A percentile compares a stretch with the other conserved stretches of the same genome.
Conservation (phyloP, 2,888 invertebrate genomes). For the Quadriops clusia region DNA sequence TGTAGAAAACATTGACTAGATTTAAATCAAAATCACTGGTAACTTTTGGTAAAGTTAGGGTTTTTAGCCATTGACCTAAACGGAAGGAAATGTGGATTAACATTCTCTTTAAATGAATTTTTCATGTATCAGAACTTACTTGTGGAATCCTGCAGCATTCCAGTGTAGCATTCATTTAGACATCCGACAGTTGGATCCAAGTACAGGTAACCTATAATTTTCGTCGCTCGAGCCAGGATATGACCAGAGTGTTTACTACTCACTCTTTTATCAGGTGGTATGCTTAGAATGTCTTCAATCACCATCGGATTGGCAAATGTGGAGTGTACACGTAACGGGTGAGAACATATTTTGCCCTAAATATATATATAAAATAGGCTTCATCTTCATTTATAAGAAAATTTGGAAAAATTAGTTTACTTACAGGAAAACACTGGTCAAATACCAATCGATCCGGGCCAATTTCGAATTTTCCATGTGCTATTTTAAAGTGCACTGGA, state of each 20-base stretch:
- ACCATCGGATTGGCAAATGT: constrained; percentile 71
- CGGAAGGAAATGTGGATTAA: constrained; percentile 1
- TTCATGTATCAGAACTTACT: constrained; percentile 38
- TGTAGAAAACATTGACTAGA: constrained; percentile 49
- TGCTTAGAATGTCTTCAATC: constrained; percentile 52
- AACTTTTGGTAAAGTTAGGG: constrained; percentile 49
- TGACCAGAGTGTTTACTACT: constrained; percentile 39
- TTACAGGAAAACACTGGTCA: constrained; percentile 71
- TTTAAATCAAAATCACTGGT: constrained; percentile 59
- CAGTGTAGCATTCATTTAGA: constrained; percentile 63
- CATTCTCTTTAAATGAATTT: constrained; percentile 2
- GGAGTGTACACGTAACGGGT: constrained; percentile 68
- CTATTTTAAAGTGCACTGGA: constrained; percentile 63
- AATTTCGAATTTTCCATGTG: constrained; percentile 59
- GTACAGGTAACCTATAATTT: constrained; percentile 47
- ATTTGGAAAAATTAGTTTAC: constrained; percentile 28
- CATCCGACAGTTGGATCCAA: constrained; percentile 67
- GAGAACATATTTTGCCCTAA: constrained; percentile 66
- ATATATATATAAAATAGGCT: constrained; percentile 3
- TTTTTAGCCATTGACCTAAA: constrained; percentile 46
- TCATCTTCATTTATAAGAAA: too few species aligned
- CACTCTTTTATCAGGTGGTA: constrained; percentile 51
- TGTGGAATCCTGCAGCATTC: constrained; percentile 51
- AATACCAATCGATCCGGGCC: constrained; percentile 57
- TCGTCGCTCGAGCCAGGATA: constrained; percentile 40